Evolutionary conservation across 2,797 vertebrate species (phyloP), one percentile per base, ranked within the genome.

Genomic region (Botia kubotai): DNA sequence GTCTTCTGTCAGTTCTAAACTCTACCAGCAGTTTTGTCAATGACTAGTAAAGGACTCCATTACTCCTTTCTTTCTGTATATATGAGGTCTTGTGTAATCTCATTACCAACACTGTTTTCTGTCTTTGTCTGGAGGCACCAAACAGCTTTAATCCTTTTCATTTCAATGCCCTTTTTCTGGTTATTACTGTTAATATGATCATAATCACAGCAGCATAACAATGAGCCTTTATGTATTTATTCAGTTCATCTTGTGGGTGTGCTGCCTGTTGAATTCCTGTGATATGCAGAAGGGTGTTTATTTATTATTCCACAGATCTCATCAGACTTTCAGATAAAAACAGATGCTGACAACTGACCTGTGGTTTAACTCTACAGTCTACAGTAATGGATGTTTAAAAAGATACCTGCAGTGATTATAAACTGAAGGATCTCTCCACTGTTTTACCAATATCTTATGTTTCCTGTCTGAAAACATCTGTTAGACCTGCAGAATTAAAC

Each of bases 381-480:
- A n/a, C n/a, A n/a, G n/a, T n/a, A n/a, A n/a, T n/a, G n/a, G 52
- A 53, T 57, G 19, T 67, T 43, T 43, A 50, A n/a, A n/a, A n/a
- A n/a, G n/a, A n/a, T n/a, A n/a, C n/a, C n/a, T n/a, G 8, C 19
- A 13, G 74, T 2, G 62, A 39, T 39, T 21, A 29, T n/a, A n/a
- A 26, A 13, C 33, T 11, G 62, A 33, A 67, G 63, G 50, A 4
- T 67, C 66, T 67, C n/a, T 75, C 7, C 48, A 13, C 7, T 46
- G 3, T 55, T 53, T 76, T 66, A 55, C 36, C 2, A 36, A 36
- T 6, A 19, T 77, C 13, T 4, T 52, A 53, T 14, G 7, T 6
- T 77, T 10, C 10, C 13, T 77, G n/a, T 43, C n/a, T n/a, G n/a
- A n/a, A 4, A 29, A 67, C 53, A 55, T 55, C 36, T 46, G 65